Evolutionary conservation across 2,888 invertebrate genomes (phyloP).

Genomic region (Nyleta sp.): DNA sequence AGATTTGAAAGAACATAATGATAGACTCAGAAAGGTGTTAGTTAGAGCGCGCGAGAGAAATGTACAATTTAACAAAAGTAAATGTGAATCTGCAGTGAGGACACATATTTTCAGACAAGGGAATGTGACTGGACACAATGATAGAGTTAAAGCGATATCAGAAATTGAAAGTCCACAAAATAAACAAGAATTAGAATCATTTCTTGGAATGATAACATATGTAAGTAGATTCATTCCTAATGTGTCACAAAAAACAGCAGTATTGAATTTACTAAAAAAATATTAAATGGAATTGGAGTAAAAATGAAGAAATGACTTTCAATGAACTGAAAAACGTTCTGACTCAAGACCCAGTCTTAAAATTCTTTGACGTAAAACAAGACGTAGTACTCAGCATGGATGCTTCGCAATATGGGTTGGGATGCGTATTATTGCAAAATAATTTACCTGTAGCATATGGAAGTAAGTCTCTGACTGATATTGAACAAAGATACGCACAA

Average conservation of each 20-base stretch:
- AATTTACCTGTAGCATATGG: conserved; percentile 76
- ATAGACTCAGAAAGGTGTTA: conserved; percentile 31
- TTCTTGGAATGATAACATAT: conserved; percentile 60
- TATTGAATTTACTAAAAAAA: no score
- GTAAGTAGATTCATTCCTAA: conserved; percentile 35
- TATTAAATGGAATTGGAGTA: conserved; percentile 47
- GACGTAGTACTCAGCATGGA: conserved; percentile 42
- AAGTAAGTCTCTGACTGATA: conserved; percentile 67
- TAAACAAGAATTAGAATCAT: conserved; percentile 50
- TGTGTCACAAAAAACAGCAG: conserved; percentile 34
- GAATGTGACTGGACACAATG: conserved; percentile 38
- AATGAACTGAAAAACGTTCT: conserved; percentile 54
- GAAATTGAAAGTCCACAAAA: conserved; percentile 44
- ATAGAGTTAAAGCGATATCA: conserved; percentile 38
- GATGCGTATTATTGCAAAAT: conserved; percentile 75
- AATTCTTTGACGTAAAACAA: conserved; percentile 59
- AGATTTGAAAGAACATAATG: conserved; percentile 10
- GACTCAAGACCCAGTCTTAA: conserved; percentile 65
- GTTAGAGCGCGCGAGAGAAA: conserved; percentile 36
- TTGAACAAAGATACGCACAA: conserved; percentile 72
- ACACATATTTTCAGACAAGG: conserved; percentile 52
- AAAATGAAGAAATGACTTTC: conserved; percentile 43
- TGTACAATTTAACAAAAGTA: conserved; percentile 46
- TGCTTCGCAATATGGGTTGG: conserved; percentile 67
- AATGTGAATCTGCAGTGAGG: conserved; percentile 36